Evolutionary conservation across 1,140 invertebrate genomes (phyloP).

Genomic region (Mercenaria mercenaria): DNA sequence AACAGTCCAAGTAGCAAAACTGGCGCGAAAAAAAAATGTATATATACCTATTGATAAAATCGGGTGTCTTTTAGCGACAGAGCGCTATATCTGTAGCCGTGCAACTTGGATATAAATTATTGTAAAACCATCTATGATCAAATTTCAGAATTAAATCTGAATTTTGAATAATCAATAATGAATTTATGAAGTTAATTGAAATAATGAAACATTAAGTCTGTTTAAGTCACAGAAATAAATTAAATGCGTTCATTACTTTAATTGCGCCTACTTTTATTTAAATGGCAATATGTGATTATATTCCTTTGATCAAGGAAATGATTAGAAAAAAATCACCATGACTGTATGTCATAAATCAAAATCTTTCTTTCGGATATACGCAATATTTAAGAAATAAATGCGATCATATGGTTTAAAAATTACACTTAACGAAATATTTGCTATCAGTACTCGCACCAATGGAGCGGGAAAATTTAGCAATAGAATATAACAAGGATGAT

Average conservation of each 20-base stretch:
- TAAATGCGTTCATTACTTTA: background rate
- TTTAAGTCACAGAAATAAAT: background rate
- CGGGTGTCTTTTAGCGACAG: too few relatives aligned
- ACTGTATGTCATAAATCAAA: slow-evolving; percentile 19
- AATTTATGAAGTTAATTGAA: background rate
- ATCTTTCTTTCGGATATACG: background rate
- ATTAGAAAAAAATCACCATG: background rate
- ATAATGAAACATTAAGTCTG: background rate
- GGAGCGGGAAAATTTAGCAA: slow-evolving; percentile 15
- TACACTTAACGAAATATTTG: background rate
- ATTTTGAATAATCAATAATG: too few relatives aligned
- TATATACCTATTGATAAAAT: too few relatives aligned
- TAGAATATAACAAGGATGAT: slow-evolving; percentile 9
- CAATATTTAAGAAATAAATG: slow-evolving; percentile 25
- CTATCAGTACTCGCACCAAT: background rate
- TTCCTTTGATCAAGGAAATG: background rate
- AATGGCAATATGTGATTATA: background rate
- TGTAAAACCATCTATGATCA: too few relatives aligned
- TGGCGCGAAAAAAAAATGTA: too few relatives aligned
- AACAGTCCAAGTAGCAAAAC: too few relatives aligned
- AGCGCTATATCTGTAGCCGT: too few relatives aligned
- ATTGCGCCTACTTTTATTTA: background rate
- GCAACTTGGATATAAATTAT: too few relatives aligned
- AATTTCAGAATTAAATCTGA: too few relatives aligned
- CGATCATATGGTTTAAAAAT: background rate